Percentiles rank a stretch among this genome's conserved stretches.
These are phyloP conservation scores for Yponomeuta evonymella DNA, from an alignment of 2,888 invertebrate species.

Conservation along the genomic window DNA sequence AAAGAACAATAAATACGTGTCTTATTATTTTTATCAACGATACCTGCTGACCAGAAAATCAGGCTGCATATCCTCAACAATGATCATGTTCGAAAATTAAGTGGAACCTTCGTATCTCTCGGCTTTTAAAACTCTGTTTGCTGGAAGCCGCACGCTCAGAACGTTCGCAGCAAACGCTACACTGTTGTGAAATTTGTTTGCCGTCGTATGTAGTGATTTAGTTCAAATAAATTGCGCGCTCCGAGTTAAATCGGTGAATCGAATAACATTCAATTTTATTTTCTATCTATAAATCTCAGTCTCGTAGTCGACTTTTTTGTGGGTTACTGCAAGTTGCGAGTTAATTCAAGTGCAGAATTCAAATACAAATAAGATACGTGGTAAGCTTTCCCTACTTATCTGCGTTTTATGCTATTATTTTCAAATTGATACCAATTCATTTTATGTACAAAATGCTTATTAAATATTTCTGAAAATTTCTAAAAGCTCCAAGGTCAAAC, in stretches of 20 bases:
- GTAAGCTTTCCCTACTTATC: too few relatives aligned
- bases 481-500: not conserved
- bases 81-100: too few relatives aligned
- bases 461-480: too few relatives aligned
- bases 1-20: too few relatives aligned
- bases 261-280: slow-evolving; percentile 2
- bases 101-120: too few relatives aligned
- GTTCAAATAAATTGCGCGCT: not conserved
- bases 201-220: slow-evolving; percentile 1
- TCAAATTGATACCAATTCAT: too few relatives aligned
- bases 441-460: too few relatives aligned
- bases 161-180: not conserved
- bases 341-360: not conserved
- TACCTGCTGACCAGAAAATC: too few relatives aligned
- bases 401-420: too few relatives aligned
- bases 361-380: not conserved
- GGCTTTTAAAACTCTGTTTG: not conserved
- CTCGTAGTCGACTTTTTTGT: not conserved
- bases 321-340: not conserved
- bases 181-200: not conserved
- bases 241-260: slow-evolving; percentile 1
- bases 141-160: not conserved
- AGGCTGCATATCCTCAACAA: too few relatives aligned
- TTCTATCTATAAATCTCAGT: not conserved
- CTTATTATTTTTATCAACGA: too few relatives aligned